Conservation (phyloP, 2,888 invertebrate genomes). For the Chalcis sispes region DNA sequence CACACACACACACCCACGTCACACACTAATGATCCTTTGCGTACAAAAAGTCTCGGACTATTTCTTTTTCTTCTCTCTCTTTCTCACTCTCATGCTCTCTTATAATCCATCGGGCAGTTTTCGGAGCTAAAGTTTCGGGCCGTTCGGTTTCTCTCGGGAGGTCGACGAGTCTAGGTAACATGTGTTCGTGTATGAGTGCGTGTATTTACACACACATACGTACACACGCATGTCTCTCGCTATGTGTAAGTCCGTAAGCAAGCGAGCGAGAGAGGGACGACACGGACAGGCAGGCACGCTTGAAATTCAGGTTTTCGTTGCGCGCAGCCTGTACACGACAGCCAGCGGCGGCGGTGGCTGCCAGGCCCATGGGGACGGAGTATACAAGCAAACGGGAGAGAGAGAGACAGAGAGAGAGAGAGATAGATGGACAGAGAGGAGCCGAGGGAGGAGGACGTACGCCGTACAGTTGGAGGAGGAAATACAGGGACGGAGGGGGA, state of each 20-base stretch:
- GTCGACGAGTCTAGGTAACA: slow-evolving; percentile 60
- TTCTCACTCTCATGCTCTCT: slow-evolving; percentile 4
- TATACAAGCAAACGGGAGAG: slow-evolving; percentile 29
- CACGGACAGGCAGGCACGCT: slow-evolving; percentile 13
- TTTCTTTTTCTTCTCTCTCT: not conserved
- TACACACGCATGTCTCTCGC: not conserved
- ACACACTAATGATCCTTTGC: no score
- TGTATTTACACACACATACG: not conserved
- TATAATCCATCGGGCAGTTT: slow-evolving; percentile 54
- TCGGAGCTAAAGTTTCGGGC: slow-evolving; percentile 61
- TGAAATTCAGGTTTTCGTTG: slow-evolving; percentile 70
- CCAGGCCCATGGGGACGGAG: slow-evolving; percentile 47
- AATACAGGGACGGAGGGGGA: not conserved
- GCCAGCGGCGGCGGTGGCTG: not conserved
- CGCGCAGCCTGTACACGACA: no score
- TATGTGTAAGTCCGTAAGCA: not conserved
- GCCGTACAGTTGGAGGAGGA: slow-evolving; percentile 10
- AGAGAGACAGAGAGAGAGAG: slow-evolving; percentile 21
- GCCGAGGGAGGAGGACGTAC: no score
- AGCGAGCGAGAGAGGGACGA: slow-evolving; percentile 17
- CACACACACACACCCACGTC: no score
- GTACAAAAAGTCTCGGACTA: no score
- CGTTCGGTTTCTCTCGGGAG: slow-evolving; percentile 60
- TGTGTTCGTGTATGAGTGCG: not conserved
- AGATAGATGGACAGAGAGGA: slow-evolving; percentile 32